These are phyloP conservation scores for Palythoa caribaeorum DNA, from an alignment of 92 coral and sea anemone genomes.

Conservation along the genomic window DNA sequence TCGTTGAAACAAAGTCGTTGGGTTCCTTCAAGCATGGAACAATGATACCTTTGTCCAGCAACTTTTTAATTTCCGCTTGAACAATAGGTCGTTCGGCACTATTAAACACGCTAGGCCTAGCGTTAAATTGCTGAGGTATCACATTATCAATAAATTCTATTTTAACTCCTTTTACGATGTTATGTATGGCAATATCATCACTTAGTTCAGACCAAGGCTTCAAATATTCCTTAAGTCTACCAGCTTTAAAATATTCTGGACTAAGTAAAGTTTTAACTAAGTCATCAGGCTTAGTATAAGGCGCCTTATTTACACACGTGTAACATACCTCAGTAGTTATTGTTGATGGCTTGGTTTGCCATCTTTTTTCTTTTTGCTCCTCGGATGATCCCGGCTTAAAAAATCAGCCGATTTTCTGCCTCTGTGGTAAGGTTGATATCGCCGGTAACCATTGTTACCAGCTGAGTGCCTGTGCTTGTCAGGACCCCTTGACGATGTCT, in stretches of 20 bases:
- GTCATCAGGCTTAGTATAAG: slow-evolving; percentile 24
- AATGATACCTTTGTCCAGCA: slow-evolving; percentile 46
- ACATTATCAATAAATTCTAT: slow-evolving; percentile 42
- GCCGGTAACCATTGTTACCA: slow-evolving; percentile 7
- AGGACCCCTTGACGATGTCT: slow-evolving; percentile 4
- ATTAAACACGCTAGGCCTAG: slow-evolving; percentile 36
- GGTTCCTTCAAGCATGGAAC: slow-evolving; percentile 47
- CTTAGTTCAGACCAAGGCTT: slow-evolving; percentile 42
- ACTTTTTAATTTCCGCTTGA: slow-evolving; percentile 44
- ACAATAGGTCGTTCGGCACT: slow-evolving; percentile 36
- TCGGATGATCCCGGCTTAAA: slow-evolving; percentile 11
- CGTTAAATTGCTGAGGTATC: slow-evolving; percentile 25
- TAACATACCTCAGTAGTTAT: slow-evolving; percentile 41
- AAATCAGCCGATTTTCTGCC: slow-evolving; percentile 27
- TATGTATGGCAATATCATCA: slow-evolving; percentile 34
- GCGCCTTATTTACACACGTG: neutral
- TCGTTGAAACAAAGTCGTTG: slow-evolving; percentile 54
- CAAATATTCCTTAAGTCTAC: slow-evolving; percentile 36
- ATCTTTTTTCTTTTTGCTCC: slow-evolving; percentile 23
- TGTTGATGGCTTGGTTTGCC: slow-evolving; percentile 11
- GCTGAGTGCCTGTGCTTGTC: slow-evolving; percentile 23
- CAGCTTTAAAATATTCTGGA: slow-evolving; percentile 33
- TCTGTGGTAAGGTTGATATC: neutral
- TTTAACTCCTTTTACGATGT: slow-evolving; percentile 48
- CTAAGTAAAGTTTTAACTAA: slow-evolving; percentile 27